Evolutionary conservation across 2,113 vertebrate genomes (phyloP), one percentile per base, ranked within the genome.

Genomic region (Thunnus maccoyii): DNA sequence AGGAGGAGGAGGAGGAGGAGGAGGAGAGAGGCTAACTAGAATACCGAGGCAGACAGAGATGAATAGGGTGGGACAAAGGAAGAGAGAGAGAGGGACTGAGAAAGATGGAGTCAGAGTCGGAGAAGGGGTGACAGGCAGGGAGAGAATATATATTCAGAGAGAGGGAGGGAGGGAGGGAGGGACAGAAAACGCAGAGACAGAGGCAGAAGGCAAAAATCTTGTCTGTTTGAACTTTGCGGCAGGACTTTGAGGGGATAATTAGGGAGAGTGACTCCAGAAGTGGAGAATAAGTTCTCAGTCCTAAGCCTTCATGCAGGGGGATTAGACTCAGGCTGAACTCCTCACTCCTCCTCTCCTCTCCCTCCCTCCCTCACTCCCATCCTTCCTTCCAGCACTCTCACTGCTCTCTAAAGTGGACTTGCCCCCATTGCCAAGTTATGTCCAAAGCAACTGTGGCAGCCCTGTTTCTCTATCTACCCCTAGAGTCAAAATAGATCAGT

Each of bases 161-260:
- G 30, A 5, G 30, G 9, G 12, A 30, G 27, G 27, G 27, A 68
- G 25, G 10, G 17, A 4, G 18, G 14, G 54, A 22, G 8, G 47
- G 22, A 5, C 1, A 58, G 48, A 27, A 25, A 71, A 41, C 9
- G 6, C 48, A 51, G 80, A 73, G 75, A 82, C 70, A 76, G 64
- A 84, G 60, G 57, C 63, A 69, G 65, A 81, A 78, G 85, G 69
- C 68, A 80, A 86, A 71, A 79, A 83, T 78, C 52, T 66, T 81
- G 70, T 78, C 71, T 76, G 47, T 72, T 76, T 83, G 89, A 89
- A 92, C 80, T 89, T 88, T 84, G 63, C 60, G 0, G 86, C 80
- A 57, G 69, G 86, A 85, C 92, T 93, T 88, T 90, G 80, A 91
- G 80, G 71, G 82, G 77, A 89, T 92, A 94, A 94, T 94, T 94